These are phyloP conservation scores for Mallotus villosus DNA, from an alignment of 2,797 vertebrate genomes.

Conservation along the genomic window DNA sequence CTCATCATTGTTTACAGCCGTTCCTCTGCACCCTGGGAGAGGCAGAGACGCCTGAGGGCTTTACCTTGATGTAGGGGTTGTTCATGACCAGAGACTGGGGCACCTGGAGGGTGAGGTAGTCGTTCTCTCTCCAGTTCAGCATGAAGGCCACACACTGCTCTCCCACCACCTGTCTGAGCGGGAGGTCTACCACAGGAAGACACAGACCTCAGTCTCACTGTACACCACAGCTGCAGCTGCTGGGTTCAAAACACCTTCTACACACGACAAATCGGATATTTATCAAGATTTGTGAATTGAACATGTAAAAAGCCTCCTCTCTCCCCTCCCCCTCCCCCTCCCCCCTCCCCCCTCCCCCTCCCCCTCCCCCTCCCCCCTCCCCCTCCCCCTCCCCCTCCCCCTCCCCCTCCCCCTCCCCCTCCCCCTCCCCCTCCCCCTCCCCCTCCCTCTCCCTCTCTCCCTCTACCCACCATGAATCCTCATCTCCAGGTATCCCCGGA, in stretches of 20 bases:
- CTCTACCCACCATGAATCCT: conserved; percentile 87
- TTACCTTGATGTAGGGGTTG: conserved; percentile 96
- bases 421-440: no score
- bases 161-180: conserved; percentile 91
- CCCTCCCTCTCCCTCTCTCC: not conserved
- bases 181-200: conserved; percentile 82
- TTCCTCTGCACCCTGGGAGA: not conserved
- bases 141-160: conserved; percentile 96
- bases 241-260: no score
- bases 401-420: no score
- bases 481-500: conserved; percentile 96
- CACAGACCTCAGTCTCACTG: not conserved
- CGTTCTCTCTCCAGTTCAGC: conserved; percentile 97
- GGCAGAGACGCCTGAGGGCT: not conserved
- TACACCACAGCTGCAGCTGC: not conserved
- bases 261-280: no score
- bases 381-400: no score
- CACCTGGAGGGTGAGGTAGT: conserved; percentile 95
- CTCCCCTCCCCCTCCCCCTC: no score
- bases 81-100: conserved; percentile 86
- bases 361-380: no score
- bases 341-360: no score
- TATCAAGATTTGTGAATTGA: not conserved
- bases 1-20: not conserved
- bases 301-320: no score